Evolutionary conservation across 2,113 vertebrate species (phyloP), one percentile per base, ranked within the genome.

Genomic region (Motacilla tschutschensis): DNA sequence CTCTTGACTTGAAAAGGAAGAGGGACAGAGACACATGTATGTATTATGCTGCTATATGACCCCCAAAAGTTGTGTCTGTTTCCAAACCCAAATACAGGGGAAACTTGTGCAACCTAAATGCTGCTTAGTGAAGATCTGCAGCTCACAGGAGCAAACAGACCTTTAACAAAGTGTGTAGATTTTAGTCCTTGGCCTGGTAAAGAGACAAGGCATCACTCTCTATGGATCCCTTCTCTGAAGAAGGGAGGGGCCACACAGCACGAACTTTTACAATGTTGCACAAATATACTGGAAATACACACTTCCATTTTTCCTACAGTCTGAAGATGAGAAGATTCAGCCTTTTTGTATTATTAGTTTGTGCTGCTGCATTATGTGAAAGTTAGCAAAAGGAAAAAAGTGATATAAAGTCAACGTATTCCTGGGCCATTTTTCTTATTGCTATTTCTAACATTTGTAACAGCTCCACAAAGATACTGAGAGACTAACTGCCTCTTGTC

Each of bases 121-220:
- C 24, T 59, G n/a, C n/a, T 51, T 40, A 40, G 5, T 47, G 71
- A 79, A 64, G 36, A 53, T 28, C 54, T 67, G 58, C 24, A 84
- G 21, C 21, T 66, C 0, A 0, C 18, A 55, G 62, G 33, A 71
- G 17, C 13, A 22, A 28, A 41, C 0, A 4, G 48, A 13, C 3
- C 25, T 62, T 6, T 48, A 48, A 38, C 2, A 51, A 53, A 70
- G 13, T 0, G 1, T 25, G 8, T 9, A 19, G 17, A 66, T 66
- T 82, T 79, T 15, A 48, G 48, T 54, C 19, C 35, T 67, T 69
- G 54, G 21, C 17, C 22, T 57, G 33, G 5, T 20, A 36, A 77
- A 48, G 29, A 63, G 11, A 12, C 5, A 64, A 76, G 9, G 4
- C 12, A 50, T 38, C 11, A 2, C 6, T 31, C 31, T 21, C 36